Base-by-base conservation (phyloP, 2,888 invertebrate species). In the Caenorhabditis imperialis region DNA sequence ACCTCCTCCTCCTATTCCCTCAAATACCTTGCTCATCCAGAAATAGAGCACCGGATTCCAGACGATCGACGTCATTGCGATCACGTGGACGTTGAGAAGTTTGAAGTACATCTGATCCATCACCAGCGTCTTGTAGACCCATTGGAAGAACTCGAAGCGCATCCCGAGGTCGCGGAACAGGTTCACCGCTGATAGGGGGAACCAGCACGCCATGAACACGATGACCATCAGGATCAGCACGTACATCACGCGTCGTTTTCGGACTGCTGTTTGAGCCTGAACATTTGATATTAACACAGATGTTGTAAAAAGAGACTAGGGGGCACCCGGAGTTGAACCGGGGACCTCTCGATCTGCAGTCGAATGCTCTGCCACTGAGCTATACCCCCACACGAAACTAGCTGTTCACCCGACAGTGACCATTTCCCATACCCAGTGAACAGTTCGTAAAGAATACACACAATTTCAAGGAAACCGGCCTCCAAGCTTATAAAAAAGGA, bases 21-120 rank as follows among this genome's bases (percentile, higher is more conserved):
- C 38, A 54, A 44, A 42, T 62, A 84, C 85, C 81, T 87, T 88
- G 75, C 82, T 81, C 85, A 87, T 84, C 86, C 86, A 87, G 78
- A 87, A 87, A 74, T 87, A 87, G 40, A 87, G 79, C 51, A 86
- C 72, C 18, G 87, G 87, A 76, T 88, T 87, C 77, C 84, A 86
- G 22, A 87, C 84, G 37, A 87, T 79, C 12, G 84, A 83, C 12
- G 85, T 84, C 87, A 88, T 88, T 12, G 87, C 87, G 22, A 87
- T 77, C 2, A 82, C 84, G 65, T 87, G 86, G 2, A 78, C 86
- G 67, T 81, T 84, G 25, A 88, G 54, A 42, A 88, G 70, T 37
- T 84, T 85, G 78, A 87, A 88, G 71, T 83, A 84, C 82, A 84
- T 83, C 72, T 85, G 82, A 30, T 79, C 69, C 65, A 73, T 73